Conservation (phyloP, 1,140 invertebrate species). For the Zaprionus kolodkinae region DNA sequence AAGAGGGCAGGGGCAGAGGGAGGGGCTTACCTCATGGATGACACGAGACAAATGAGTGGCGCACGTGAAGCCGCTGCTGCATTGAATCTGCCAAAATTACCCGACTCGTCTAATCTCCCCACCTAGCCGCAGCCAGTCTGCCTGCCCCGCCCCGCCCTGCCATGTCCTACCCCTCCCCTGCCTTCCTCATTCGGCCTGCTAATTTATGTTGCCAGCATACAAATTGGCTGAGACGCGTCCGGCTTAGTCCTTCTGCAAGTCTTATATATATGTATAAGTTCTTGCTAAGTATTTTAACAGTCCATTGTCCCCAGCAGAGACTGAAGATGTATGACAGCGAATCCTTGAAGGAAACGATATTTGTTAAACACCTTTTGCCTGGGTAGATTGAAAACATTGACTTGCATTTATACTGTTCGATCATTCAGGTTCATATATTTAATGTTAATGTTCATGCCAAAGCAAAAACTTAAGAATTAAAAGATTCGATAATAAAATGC, state of each 20-base stretch:
- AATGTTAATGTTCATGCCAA: no score
- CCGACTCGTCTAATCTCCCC: neutral
- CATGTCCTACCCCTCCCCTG: no score
- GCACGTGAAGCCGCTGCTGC: slow-evolving; percentile 69
- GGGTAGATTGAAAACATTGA: no score
- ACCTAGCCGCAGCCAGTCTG: neutral
- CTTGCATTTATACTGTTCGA: no score
- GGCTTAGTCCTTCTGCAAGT: neutral
- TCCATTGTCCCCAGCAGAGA: no score
- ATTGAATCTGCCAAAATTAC: slow-evolving; percentile 1
- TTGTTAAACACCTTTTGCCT: no score
- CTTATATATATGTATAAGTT: neutral
- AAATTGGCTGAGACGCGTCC: slow-evolving; percentile 49
- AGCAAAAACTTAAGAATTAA: no score
- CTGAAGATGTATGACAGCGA: no score
- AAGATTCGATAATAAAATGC: no score
- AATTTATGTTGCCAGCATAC: slow-evolving; percentile 77
- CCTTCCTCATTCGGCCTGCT: slow-evolving; percentile 40
- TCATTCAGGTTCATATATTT: no score
- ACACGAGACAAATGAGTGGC: slow-evolving; percentile 76
- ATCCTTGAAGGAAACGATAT: no score
- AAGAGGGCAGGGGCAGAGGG: neutral
- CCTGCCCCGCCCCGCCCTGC: neutral
- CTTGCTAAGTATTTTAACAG: neutral
- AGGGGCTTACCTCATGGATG: slow-evolving; percentile 27